Evolutionary conservation across 2,113 vertebrate genomes (phyloP).

Genomic region (Corythornis madagascariensis): DNA sequence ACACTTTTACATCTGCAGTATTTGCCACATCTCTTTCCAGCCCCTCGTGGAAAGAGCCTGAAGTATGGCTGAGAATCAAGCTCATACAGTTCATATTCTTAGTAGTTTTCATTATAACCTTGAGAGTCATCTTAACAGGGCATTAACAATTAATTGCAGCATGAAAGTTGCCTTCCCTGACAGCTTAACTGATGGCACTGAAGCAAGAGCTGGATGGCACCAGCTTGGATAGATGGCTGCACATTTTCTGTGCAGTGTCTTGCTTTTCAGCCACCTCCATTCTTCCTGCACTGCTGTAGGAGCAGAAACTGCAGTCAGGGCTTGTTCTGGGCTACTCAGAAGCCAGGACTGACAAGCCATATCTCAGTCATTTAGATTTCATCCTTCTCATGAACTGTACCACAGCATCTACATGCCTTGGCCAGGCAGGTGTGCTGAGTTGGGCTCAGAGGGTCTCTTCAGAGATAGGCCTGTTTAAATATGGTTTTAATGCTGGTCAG

Average conservation of each 20-base stretch:
- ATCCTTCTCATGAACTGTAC: too few species aligned
- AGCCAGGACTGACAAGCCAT: too few species aligned
- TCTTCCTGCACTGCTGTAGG: neutral
- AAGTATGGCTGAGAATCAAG: neutral
- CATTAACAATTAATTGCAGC: conserved; percentile 43
- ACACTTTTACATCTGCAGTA: neutral
- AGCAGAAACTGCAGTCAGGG: neutral
- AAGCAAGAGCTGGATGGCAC: neutral
- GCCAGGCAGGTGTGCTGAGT: too few species aligned
- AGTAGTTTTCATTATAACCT: conserved; percentile 19
- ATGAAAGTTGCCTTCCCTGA: conserved; percentile 9
- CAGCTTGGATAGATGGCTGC: neutral
- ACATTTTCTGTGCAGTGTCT: neutral
- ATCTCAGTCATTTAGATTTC: too few species aligned
- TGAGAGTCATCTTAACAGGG: conserved; percentile 11
- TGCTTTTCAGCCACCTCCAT: neutral
- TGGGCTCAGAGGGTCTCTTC: neutral
- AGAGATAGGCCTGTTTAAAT: neutral
- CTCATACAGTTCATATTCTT: neutral
- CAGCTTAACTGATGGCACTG: neutral
- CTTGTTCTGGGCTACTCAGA: neutral
- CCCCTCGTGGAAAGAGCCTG: neutral
- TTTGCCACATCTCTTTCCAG: neutral
- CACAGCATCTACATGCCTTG: too few species aligned
- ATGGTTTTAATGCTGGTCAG: neutral